These are phyloP conservation scores for Macrochelys suwanniensis DNA, from an alignment of 2,797 vertebrate genomes.

Conservation along the genomic window DNA sequence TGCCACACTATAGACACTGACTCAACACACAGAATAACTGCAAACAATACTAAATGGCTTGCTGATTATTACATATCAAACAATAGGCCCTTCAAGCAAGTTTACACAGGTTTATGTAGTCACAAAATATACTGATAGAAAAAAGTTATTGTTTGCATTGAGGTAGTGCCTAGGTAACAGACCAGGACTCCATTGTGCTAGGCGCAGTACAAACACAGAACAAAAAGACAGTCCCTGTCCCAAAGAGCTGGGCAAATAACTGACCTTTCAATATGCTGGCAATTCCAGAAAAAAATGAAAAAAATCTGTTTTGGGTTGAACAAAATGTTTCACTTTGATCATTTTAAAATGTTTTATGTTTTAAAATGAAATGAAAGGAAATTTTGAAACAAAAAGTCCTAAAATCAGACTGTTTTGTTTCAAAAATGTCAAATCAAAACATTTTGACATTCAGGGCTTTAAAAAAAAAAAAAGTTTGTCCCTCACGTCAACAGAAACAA, in stretches of 20 bases:
- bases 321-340: background rate
- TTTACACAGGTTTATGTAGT: background rate
- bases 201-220: background rate
- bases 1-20: too few relatives aligned
- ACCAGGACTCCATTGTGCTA: background rate
- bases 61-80: background rate
- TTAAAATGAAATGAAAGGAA: background rate
- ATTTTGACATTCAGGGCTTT: background rate
- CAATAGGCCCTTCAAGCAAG: background rate
- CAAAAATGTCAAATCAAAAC: background rate
- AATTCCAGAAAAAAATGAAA: background rate
- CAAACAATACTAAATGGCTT: background rate
- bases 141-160: background rate
- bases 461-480: background rate
- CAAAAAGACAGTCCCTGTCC: background rate
- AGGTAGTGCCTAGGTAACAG: background rate
- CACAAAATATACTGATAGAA: background rate
- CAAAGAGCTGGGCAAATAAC: background rate
- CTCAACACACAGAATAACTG: background rate
- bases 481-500: background rate
- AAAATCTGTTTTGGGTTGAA: background rate
- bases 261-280: background rate
- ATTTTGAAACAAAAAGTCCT: background rate
- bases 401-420: background rate
- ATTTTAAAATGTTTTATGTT: background rate